Base-by-base conservation (phyloP, 2,888 invertebrate species). In the Drosophila niveifrons region DNA sequence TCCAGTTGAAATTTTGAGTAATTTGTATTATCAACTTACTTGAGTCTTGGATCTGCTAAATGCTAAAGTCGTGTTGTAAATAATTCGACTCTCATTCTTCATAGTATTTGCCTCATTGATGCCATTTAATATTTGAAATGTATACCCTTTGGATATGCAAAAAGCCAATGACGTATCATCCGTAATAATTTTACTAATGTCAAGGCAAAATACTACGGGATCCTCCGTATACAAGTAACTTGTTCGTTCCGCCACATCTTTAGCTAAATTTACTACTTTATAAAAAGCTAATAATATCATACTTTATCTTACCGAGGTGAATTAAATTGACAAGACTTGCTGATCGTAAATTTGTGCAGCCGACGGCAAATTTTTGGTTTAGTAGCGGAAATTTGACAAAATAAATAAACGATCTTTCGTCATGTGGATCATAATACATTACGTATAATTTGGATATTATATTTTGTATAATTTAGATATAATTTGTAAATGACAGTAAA, bases 81-180 rank as follows among this genome's bases (percentile, higher is more conserved):
- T 29, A 8, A 53, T 17, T 29, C 43, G 53, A 0, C 18, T 17
- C 9, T 55, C 55, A 13, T n/a, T 31, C 18, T 44, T 44, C 10
- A 44, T 18, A 18, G 43, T n/a, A 2, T 13, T 44, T 0, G 10
- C 43, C 43, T 55, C 55, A 18, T 9, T 44, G 6, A 61, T 2
- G n/a, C 61, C 52, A 46, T 61, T 17, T 11, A 46, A 2, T 1
- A 70, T 36, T 31, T 70, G 63, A 53, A 70, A 70, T 2, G 36
- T 15, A 48, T 48, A 70, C 50, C 70, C 70, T 6, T 11, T 57
- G 13, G 70, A 70, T 48, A 70, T 48, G 11, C 70, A 70, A 23
- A 50, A 53, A 0, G 64, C 8, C 9, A 70, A 17, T 3, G 70
- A 51, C 2, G 36, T 57, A n/a, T 70, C 52, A 39, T 70, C 70